A percentile compares a stretch with the other conserved stretches of the same genome.
These are phyloP conservation scores for Stenodema calcarata DNA, from an alignment of 2,888 invertebrate species.

Conservation along the genomic window DNA sequence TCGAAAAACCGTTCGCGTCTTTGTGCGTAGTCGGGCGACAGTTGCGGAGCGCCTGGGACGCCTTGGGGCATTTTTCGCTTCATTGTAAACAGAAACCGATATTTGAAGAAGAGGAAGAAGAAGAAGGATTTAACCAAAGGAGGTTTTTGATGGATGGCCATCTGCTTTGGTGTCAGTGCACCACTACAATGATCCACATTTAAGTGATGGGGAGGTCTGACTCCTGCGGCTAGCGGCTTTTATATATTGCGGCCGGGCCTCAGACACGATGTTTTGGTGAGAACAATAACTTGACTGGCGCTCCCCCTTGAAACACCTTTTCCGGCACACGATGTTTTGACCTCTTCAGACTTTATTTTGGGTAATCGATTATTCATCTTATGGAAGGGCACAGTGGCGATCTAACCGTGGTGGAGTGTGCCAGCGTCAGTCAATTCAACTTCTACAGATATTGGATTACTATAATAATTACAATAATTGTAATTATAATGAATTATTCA, in stretches of 20 bases:
- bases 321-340: neutral
- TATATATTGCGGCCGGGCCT: neutral
- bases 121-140: neutral
- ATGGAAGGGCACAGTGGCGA: neutral
- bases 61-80: neutral
- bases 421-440: neutral
- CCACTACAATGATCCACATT: neutral
- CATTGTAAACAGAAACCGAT: neutral
- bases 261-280: neutral
- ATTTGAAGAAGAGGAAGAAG: neutral
- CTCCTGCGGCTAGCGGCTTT: neutral
- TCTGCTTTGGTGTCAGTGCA: slow-evolving; percentile 1
- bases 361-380: neutral
- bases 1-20: neutral
- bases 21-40: neutral
- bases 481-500: too few relatives aligned
- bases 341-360: neutral
- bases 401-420: neutral
- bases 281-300: neutral
- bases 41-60: neutral
- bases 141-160: slow-evolving; percentile 7
- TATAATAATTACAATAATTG: too few relatives aligned
- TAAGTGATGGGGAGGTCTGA: neutral
- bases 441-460: too few relatives aligned
- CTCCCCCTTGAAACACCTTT: neutral